Evolutionary conservation across 2,797 vertebrate genomes (phyloP).

Genomic region (Antrozous pallidus): DNA sequence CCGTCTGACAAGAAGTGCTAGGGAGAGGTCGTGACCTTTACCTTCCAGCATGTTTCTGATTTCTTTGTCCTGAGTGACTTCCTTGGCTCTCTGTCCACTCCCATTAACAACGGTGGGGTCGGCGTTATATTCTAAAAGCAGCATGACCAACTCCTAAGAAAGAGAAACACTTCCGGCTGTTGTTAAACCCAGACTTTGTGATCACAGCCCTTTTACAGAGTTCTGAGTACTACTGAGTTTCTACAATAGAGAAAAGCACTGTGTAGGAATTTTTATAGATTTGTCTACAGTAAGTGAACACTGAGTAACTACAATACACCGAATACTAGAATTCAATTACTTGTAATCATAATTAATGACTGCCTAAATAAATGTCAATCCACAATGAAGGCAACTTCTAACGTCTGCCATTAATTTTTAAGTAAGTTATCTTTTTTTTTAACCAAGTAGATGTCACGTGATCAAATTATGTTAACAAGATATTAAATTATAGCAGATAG

Average conservation of each 20-base stretch:
- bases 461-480: neutral
- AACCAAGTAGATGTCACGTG: neutral
- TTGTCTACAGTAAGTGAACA: neutral
- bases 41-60: constrained; percentile 95
- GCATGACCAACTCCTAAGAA: constrained; percentile 92
- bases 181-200: neutral
- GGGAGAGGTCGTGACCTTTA: constrained; percentile 73
- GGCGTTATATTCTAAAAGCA: constrained; percentile 90
- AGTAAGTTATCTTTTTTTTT: neutral
- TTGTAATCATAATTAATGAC: neutral
- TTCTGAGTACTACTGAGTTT: neutral
- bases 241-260: neutral
- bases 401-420: neutral
- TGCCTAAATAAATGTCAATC: neutral
- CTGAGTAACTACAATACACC: neutral
- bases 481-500: neutral
- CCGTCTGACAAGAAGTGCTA: no score
- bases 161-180: constrained; percentile 59
- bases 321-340: neutral
- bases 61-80: constrained; percentile 92
- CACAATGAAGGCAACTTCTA: neutral
- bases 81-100: constrained; percentile 90
- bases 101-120: constrained; percentile 90
- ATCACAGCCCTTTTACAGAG: neutral
- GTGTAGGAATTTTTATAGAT: neutral